Base-by-base conservation (phyloP, 2,888 invertebrate species). In the Plagodis pulveraria region DNA sequence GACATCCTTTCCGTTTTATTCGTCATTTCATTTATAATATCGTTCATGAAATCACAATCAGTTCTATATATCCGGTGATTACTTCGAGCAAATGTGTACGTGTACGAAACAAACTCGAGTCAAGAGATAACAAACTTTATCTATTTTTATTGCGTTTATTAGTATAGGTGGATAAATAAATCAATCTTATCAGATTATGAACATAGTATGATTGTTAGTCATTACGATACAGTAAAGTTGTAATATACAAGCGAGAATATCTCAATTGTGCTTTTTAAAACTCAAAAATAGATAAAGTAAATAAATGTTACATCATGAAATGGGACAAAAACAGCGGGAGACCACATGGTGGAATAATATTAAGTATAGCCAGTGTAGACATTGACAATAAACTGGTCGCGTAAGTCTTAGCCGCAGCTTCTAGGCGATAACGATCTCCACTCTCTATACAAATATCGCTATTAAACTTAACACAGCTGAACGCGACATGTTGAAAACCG, bases 401-500 rank as follows among this genome's bases (percentile, higher is more conserved):
- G 77, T 80, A 72, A 12, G 42, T 42, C 12, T 11, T 12, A 74
- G 73, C 76, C 76, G 68, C 79, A 78, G 78, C 72, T 74, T 77
- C 77, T 69, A 8, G 59, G 70, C 75, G 88, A 89, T 87, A 87
- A 79, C 81, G 22, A 87, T 88, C 87, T 79, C 78, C 73, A 71
- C 78, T 76, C 72, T 72, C 81, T 79, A 78, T 83, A 88, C 90
- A 89, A 90, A 90, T 89, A 87, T 84, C 87, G 79, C 84, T 79
- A 87, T 89, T 89, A 88, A 87, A 87, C 87, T 84, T 86, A 86
- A 87, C 87, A 87, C 84, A 75, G 76, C 77, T 78, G 77, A 82
- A 79, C 74, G 81, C 82, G 83, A 81, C 85, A 81, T 82, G 81
- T 83, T 80, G 76, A 76, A 78, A 73, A 75, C 76, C 79, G 69